Conservation (phyloP, 2,797 vertebrate species). For the Molossus molossus region DNA sequence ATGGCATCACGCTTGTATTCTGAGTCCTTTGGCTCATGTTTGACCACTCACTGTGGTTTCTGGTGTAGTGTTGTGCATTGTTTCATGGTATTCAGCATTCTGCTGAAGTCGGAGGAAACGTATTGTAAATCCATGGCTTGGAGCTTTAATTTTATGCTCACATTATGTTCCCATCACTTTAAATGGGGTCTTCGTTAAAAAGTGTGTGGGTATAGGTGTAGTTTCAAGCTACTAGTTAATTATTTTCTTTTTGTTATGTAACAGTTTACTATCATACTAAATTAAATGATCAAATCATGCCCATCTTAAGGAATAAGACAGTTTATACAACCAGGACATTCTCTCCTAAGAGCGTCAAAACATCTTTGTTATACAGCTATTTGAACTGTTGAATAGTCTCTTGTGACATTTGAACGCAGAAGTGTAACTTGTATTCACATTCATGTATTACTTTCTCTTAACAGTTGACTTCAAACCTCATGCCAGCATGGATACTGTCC, state of each 20-base stretch:
- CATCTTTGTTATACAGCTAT: not conserved
- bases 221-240: not conserved
- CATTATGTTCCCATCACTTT: not conserved
- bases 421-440: constrained; percentile 36
- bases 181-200: constrained; percentile 40
- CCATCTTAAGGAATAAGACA: constrained; percentile 44
- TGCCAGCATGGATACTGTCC: constrained; percentile 97
- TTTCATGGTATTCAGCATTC: constrained; percentile 7
- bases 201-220: not conserved
- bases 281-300: constrained; percentile 17
- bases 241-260: not conserved
- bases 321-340: not conserved
- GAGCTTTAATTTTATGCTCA: not conserved
- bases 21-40: not conserved
- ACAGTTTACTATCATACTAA: constrained; percentile 51
- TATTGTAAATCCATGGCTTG: not conserved
- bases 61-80: not conserved
- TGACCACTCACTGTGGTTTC: constrained; percentile 26
- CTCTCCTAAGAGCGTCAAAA: not conserved
- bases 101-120: not conserved
- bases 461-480: constrained; percentile 98
- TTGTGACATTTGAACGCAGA: not conserved
- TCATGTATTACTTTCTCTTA: constrained; percentile 81
- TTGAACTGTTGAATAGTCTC: not conserved
- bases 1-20: not conserved